A percentile compares a stretch with the other conserved stretches of the same genome.
These are phyloP conservation scores for Rhodophaea formosa DNA, from an alignment of 2,888 invertebrate species.

Conservation along the genomic window DNA sequence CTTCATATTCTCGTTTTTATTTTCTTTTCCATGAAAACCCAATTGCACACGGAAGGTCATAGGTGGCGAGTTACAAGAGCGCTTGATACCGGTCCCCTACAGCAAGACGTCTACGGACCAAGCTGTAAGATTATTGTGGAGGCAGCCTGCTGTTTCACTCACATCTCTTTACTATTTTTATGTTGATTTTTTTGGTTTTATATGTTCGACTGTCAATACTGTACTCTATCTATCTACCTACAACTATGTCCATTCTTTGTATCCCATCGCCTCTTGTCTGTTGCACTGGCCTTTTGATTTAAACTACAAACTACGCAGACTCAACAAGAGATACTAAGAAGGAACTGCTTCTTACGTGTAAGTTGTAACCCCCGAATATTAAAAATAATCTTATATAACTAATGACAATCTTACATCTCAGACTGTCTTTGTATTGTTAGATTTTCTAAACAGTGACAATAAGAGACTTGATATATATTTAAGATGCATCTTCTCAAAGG, in stretches of 20 bases:
- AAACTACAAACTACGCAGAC: conserved; percentile 12
- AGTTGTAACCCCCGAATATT: too few relatives aligned
- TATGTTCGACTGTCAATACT: conserved; percentile 64
- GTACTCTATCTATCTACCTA: conserved; percentile 69
- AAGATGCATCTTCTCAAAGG: too few relatives aligned
- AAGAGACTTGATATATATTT: too few relatives aligned
- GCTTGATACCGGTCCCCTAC: conserved; percentile 99
- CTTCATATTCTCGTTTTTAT: conserved; percentile 80
- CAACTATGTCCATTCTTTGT: conserved; percentile 52
- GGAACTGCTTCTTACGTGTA: too few relatives aligned
- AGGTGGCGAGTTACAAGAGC: conserved; percentile 99
- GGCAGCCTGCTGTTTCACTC: conserved; percentile 64
- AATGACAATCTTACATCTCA: too few relatives aligned
- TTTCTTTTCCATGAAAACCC: conserved; percentile 89
- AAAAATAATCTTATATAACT: too few relatives aligned
- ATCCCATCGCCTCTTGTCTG: conserved; percentile 51
- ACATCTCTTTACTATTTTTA: conserved; percentile 56
- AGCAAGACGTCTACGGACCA: conserved; percentile 99
- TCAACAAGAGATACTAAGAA: too few relatives aligned
- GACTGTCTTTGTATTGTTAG: too few relatives aligned
- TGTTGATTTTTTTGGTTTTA: conserved; percentile 61
- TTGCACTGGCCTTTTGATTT: conserved; percentile 59
- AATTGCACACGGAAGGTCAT: conserved; percentile 98
- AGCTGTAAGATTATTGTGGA: conserved; percentile 93
- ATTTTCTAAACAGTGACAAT: too few relatives aligned